Evolutionary conservation across 2,888 invertebrate genomes (phyloP).

Genomic region (Luperina nickerlii): DNA sequence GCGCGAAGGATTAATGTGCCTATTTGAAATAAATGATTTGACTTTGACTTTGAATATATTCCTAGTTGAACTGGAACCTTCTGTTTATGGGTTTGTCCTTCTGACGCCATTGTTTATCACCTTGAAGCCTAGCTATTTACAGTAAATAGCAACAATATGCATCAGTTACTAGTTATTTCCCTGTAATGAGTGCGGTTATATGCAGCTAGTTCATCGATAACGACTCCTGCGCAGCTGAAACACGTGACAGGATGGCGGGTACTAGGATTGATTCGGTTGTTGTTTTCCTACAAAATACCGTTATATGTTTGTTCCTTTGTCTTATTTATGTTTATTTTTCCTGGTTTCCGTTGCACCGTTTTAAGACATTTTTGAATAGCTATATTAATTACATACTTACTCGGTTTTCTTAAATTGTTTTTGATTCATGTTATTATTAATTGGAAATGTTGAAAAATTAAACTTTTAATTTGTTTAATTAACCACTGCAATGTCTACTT

Average conservation of each 20-base stretch:
- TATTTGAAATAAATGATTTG: no score
- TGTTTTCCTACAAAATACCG: slow-evolving; percentile 41
- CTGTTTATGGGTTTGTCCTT: neutral
- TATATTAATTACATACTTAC: neutral
- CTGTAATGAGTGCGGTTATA: slow-evolving; percentile 24
- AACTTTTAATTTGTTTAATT: neutral
- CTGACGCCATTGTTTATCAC: slow-evolving; percentile 27
- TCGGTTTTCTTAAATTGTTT: neutral
- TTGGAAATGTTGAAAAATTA: neutral
- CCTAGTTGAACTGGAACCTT: neutral
- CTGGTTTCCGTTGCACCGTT: slow-evolving; percentile 22
- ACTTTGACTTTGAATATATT: neutral
- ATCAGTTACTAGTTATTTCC: slow-evolving; percentile 50
- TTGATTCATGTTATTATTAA: neutral
- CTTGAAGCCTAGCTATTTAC: slow-evolving; percentile 23
- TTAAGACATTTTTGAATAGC: neutral
- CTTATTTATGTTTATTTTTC: slow-evolving; percentile 9
- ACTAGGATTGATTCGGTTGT: slow-evolving; percentile 15
- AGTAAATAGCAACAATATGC: slow-evolving; percentile 30
- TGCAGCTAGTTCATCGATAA: slow-evolving; percentile 35
- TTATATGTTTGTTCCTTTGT: slow-evolving; percentile 9
- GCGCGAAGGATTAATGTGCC: no score
- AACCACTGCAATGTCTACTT: neutral
- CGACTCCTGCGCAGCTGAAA: slow-evolving; percentile 5
- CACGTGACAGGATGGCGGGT: slow-evolving; percentile 53